phyloP scores from a whole-genome alignment of 2,113 vertebrate genomes.

The Sinocyclocheilus anophthalmus region DNA sequence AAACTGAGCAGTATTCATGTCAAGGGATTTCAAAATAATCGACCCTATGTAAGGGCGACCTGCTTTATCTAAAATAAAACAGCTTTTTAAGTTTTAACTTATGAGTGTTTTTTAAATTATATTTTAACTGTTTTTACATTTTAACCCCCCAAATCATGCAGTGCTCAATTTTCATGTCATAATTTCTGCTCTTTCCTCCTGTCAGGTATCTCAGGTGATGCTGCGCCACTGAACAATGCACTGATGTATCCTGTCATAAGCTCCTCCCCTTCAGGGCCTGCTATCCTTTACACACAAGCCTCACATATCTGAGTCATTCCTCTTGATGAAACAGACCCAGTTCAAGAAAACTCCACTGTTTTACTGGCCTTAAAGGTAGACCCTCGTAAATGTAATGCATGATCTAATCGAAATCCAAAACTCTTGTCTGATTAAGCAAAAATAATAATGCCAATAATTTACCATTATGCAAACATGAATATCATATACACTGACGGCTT shows the following conservation, averaged over 20 bases:
- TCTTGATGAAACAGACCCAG: constrained; percentile 83
- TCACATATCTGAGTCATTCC: constrained; percentile 91
- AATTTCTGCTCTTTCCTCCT: background rate
- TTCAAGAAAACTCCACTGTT: constrained; percentile 79
- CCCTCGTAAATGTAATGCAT: background rate
- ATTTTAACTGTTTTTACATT: too few relatives aligned
- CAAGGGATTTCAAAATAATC: background rate
- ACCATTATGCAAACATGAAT: too few relatives aligned
- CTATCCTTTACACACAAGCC: constrained; percentile 90
- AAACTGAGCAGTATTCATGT: background rate
- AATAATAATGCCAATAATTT: background rate
- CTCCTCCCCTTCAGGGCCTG: constrained; percentile 75
- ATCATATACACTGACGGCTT: background rate
- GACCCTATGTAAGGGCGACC: background rate
- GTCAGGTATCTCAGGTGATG: constrained; percentile 25
- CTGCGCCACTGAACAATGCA: background rate
- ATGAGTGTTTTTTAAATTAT: too few relatives aligned
- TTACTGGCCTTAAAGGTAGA: constrained; percentile 87
- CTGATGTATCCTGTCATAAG: constrained; percentile 12
- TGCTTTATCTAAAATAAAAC: background rate
- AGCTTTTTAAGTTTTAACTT: background rate
- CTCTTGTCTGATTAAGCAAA: background rate
- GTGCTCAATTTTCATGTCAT: background rate
- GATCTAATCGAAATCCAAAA: background rate
- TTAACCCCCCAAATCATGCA: too few relatives aligned